A percentile compares a stretch with the other conserved stretches of the same genome.
phyloP scores from a whole-genome alignment of 2,797 vertebrate species.

The Semaprochilodus insignis region DNA sequence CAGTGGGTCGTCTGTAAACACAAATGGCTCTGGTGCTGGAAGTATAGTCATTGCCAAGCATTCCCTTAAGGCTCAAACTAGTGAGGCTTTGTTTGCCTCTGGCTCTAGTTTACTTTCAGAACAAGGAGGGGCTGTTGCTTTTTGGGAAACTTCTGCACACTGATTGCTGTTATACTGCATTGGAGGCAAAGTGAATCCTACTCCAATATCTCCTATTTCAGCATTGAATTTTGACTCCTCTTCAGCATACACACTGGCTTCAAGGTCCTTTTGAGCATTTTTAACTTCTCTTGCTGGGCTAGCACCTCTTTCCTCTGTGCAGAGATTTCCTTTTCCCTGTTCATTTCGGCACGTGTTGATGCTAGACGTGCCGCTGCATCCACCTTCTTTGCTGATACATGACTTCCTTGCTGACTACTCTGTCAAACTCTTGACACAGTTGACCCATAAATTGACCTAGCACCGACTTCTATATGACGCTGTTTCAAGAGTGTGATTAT shows the following conservation, averaged over 20 bases:
- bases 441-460: conserved; percentile 41
- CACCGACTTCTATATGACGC: background rate
- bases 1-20: conserved; percentile 43
- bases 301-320: conserved; percentile 39
- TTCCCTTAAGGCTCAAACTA: conserved; percentile 39
- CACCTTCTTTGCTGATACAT: conserved; percentile 19
- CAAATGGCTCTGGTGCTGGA: conserved; percentile 41
- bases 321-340: conserved; percentile 36
- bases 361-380: conserved; percentile 35
- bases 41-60: conserved; percentile 34
- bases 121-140: background rate
- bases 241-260: conserved; percentile 40
- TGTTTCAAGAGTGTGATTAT: conserved; percentile 20
- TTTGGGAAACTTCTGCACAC: background rate
- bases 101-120: conserved; percentile 32
- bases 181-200: background rate
- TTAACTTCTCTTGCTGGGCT: conserved; percentile 44
- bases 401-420: conserved; percentile 18
- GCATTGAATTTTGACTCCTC: conserved; percentile 40
- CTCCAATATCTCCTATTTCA: conserved; percentile 24
- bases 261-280: conserved; percentile 46
- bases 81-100: background rate
- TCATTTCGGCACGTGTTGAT: conserved; percentile 48
- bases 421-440: conserved; percentile 28
- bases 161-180: conserved; percentile 1